Evolutionary conservation across 2,888 invertebrate genomes (phyloP), one percentile per base, ranked within the genome.

Genomic region (Gerosis bhagava): DNA sequence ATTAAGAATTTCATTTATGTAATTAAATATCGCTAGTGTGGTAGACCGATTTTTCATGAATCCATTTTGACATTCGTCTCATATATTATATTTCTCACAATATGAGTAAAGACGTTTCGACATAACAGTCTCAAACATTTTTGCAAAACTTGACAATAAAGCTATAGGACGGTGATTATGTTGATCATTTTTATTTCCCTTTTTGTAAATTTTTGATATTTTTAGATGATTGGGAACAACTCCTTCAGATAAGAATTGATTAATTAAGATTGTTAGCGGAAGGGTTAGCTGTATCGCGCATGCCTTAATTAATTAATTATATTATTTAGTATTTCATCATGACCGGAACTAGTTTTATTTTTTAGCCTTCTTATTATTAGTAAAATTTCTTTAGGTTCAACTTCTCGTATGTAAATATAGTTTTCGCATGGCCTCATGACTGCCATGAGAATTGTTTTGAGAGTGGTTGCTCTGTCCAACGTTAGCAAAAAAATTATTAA

Each of bases 151-250:
- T 1, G 53, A 25, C 0, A 53, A 31, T 6, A 50, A 12, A 2
- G 41, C 41, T 4, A 41, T 41, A 1, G 29, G 29, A 1, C 41
- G 47, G 32, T 15, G 15, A 10, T 25, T n/a, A 5, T 25, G 10
- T 15, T 24, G 25, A 3, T 26, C 15, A n/a, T 51, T 42, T 50
- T 51, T 12, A 54, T n/a, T n/a, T n/a, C n/a, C n/a, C n/a, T 36
- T 22, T 42, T 39, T 1, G 54, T 40, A 25, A 45, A 54, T 40
- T 21, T 41, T 37, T 3, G 54, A 41, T 19, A 44, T 11, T 47
- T 54, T 54, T 5, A 54, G 45, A 6, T 25, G 17, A 11, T 45
- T 44, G 2, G 54, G 54, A 13, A 51, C 35, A 11, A 5, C 8
- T 2, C 49, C 51, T 29, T 47, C 36, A 7, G 12, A 8, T 21